Base-by-base conservation (phyloP, 2,888 invertebrate species). In the Pteria penguin region DNA sequence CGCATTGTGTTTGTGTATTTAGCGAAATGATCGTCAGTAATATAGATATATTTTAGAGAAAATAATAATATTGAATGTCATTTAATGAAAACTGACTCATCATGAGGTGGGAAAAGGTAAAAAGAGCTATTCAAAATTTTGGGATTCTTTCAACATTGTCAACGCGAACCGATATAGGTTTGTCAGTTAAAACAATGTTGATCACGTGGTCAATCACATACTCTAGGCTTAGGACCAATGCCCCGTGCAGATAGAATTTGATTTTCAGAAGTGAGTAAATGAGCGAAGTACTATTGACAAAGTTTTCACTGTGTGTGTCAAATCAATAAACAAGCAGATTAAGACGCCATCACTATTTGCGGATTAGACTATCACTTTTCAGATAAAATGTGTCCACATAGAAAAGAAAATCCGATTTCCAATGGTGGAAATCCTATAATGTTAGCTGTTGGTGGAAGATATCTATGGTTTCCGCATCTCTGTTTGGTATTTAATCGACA, bases 301-400 rank as follows among this genome's bases (percentile, higher is more conserved):
- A 65, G 33, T 31, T 27, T 31, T 14, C 32, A 4, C 68, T n/a
- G 68, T 68, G 57, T 68, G 68, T 11, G 68, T 22, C 18, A 68
- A 32, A 68, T 68, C 58, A 8, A 63, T 72, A 72, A 57, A 72
- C 57, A n/a, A 65, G 27, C 55, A 58, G 62, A 65, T 65, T 36
- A 36, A 24, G 32, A 31, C 54, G 55, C n/a, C 57, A 26, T 65
- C 27, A 18, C 45, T 65, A 36, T 33, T 33, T 22, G n/a, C 5
- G 45, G 61, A 61, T 61, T 52, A 27, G 26, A 72, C 72, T 72
- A 72, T 72, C 72, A 72, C 72, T 72, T 72, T 72, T 29, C 14
- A 26, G 72, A 65, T 72, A 72, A 65, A 65, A 57, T 36, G 26
- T 72, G 72, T 62, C 72, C 62, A 60, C 27, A 26, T n/a, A 14